phyloP scores from a whole-genome alignment of 1,140 invertebrate species.

The Nebria ingens region DNA sequence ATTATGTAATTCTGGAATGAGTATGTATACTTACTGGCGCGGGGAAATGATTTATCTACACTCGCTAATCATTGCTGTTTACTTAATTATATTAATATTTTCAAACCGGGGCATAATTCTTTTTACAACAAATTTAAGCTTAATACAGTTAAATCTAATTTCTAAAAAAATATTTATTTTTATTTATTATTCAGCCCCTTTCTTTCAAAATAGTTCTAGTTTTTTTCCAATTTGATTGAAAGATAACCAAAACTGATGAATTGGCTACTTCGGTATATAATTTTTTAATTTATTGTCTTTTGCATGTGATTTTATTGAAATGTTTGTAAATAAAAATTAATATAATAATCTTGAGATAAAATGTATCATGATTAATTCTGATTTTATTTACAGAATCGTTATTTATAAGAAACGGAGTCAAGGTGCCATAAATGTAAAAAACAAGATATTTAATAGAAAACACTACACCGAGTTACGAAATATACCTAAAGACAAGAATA shows the following conservation, averaged over 20 bases:
- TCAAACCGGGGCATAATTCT: too few species aligned
- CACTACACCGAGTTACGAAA: neutral
- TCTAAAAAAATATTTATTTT: too few species aligned
- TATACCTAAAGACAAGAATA: neutral
- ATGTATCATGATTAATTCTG: neutral
- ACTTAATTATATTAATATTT: too few species aligned
- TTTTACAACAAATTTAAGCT: too few species aligned
- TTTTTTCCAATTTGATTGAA: neutral
- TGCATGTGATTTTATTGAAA: neutral
- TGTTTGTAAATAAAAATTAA: neutral
- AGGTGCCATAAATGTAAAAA: neutral
- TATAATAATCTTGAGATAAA: neutral
- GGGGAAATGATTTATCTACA: too few species aligned
- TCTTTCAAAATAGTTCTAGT: neutral
- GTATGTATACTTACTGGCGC: too few species aligned
- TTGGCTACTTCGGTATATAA: constrained; percentile 14
- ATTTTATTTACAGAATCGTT: neutral
- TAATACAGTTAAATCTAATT: too few species aligned
- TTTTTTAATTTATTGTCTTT: neutral
- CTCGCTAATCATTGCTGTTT: too few species aligned
- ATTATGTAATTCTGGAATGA: too few species aligned
- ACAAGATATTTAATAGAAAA: neutral
- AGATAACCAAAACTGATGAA: constrained; percentile 14
- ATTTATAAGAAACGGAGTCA: constrained; percentile 3
- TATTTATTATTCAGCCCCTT: neutral